Evolutionary conservation across 2,113 vertebrate species (phyloP), one percentile per base, ranked within the genome.

Genomic region (Theristicus caerulescens): DNA sequence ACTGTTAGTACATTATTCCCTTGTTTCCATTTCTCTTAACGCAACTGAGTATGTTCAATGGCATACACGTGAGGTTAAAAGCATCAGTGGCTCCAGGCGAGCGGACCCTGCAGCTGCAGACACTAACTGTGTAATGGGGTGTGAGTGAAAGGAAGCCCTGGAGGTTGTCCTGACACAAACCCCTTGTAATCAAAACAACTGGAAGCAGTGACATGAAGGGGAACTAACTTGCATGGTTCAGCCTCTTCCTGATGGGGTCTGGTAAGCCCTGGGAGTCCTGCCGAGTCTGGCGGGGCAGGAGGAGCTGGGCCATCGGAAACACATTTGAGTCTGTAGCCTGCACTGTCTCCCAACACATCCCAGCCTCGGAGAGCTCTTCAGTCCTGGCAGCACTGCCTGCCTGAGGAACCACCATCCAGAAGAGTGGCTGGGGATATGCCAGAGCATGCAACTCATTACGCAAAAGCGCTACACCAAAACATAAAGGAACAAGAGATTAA

Each of bases 401-500:
- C 52, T 38, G 49, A 36, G 69, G 55, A 86, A 9, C n/a, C 4
- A 19, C 40, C 7, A 6, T 88, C 85, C 70, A 76, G 80, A 67
- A 92, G 55, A 65, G 81, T 40, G 65, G 34, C 93, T 94, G 66
- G 87, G 67, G 49, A 57, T 51, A 36, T 58, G 82, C 96, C 93
- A 96, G 86, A 76, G 57, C 54, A 29, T 47, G 92, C 47, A 86
- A 82, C 31, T 96, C 61, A 82, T 52, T 96, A 88, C 65, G 85
- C 55, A 78, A 94, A 80, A 92, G 65, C 15, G 6, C 44, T 26
- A 58, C 49, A 88, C 42, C 61, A 92, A 96, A 96, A 90, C 72
- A 94, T 78, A 94, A 94, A 95, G 73, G 76, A 97, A 93, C 66
- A 89, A 81, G 69, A 88, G 94, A 96, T 92, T 95, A 96, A 96